Percentiles rank a stretch among this genome's conserved stretches.
phyloP scores from a whole-genome alignment of 92 coral and sea anemone genomes.

The Epizoanthus ramosus region DNA sequence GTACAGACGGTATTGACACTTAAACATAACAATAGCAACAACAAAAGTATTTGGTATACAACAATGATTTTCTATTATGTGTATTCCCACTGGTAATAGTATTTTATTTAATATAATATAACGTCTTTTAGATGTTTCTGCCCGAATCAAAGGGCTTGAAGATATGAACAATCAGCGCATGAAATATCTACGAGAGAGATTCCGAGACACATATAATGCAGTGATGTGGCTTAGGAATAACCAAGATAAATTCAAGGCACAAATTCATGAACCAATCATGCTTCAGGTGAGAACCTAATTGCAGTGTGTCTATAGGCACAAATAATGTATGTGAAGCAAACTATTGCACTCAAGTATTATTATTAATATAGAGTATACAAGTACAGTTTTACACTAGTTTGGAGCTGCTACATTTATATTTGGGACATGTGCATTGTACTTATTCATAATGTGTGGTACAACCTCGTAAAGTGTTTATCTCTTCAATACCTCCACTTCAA shows the following conservation, averaged over 20 bases:
- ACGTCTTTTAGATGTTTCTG: constrained; percentile 56
- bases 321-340: no score
- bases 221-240: constrained; percentile 96
- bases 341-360: no score
- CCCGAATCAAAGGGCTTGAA: constrained; percentile 75
- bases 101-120: background rate
- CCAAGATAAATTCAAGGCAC: constrained; percentile 71
- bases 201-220: constrained; percentile 90
- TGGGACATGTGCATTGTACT: no score
- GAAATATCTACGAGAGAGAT: constrained; percentile 67
- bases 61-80: background rate
- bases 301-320: no score
- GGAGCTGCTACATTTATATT: no score
- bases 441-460: background rate
- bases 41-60: no score
- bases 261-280: constrained; percentile 88
- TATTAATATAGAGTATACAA: no score
- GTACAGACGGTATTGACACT: no score
- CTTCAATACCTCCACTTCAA: no score
- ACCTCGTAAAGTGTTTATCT: no score
- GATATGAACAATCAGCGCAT: constrained; percentile 92
- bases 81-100: background rate
- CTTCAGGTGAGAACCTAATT: constrained; percentile 64
- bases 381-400: no score
- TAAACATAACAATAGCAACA: no score